These are phyloP conservation scores for Sisor rabdophorus DNA, from an alignment of 2,113 vertebrate species.

Conservation along the genomic window DNA sequence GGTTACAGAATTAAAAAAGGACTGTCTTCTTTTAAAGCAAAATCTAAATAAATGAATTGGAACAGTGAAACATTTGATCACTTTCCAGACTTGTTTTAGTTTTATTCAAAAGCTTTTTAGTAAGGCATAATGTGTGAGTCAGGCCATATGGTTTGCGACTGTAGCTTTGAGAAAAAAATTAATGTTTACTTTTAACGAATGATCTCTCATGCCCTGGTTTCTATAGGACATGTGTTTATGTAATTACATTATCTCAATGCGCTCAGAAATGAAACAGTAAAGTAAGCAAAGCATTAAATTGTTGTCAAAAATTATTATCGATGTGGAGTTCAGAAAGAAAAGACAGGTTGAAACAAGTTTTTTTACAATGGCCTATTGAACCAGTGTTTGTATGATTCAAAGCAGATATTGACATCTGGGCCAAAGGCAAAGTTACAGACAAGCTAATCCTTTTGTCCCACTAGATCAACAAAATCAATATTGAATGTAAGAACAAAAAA, in stretches of 20 bases:
- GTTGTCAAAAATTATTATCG: background rate
- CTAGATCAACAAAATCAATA: background rate
- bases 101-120: background rate
- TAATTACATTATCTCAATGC: conserved; percentile 2
- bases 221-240: background rate
- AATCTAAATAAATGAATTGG: background rate
- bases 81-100: background rate
- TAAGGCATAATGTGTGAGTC: conserved; percentile 19
- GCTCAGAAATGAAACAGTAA: background rate
- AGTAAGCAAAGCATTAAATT: background rate
- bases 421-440: background rate
- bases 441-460: background rate
- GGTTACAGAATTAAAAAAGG: background rate
- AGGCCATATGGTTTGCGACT: background rate
- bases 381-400: background rate
- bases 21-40: conserved; percentile 2
- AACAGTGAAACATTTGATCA: background rate
- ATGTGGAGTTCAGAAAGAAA: background rate
- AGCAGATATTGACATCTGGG: background rate
- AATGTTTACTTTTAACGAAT: background rate
- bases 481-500: background rate
- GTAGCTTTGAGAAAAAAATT: background rate
- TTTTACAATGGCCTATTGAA: background rate
- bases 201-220: background rate
- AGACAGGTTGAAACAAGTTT: background rate